Evolutionary conservation across 2,113 vertebrate species (phyloP).

Genomic region (Chinchilla lanigera): DNA sequence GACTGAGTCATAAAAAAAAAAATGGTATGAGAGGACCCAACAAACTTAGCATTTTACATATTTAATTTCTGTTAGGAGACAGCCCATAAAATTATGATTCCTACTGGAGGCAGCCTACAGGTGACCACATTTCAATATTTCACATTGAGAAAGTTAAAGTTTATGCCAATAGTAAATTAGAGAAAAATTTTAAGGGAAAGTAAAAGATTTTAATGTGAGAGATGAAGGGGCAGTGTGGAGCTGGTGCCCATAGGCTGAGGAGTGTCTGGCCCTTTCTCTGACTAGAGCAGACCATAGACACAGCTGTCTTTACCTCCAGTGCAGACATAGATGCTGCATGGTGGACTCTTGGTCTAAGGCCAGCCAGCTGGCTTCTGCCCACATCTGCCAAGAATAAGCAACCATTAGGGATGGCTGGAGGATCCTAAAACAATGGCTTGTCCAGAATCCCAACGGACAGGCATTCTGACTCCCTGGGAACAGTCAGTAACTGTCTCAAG

Average conservation of each 20-base stretch:
- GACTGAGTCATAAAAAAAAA: background rate
- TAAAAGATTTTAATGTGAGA: background rate
- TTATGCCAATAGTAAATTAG: background rate
- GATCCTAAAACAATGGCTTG: constrained; percentile 81
- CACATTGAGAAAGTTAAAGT: background rate
- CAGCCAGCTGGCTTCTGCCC: rapidly evolving
- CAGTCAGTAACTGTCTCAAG: constrained; percentile 87
- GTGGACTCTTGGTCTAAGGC: background rate
- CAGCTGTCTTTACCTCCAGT: background rate
- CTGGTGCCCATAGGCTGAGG: too few relatives aligned
- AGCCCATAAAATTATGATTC: too few relatives aligned
- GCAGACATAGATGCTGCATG: background rate
- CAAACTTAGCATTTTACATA: background rate
- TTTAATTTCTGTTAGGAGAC: background rate
- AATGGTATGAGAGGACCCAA: background rate
- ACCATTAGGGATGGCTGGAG: background rate
- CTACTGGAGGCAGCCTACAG: background rate
- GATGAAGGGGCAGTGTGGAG: too few relatives aligned
- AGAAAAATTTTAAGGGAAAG: background rate
- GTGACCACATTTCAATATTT: background rate
- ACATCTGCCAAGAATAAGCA: background rate
- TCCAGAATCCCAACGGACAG: constrained; percentile 91
- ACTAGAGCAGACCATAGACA: background rate
- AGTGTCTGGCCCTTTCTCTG: background rate
- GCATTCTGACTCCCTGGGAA: constrained; percentile 94